Evolutionary conservation across 2,113 vertebrate species (phyloP).

Genomic region (Reinhardtius hippoglossoides): DNA sequence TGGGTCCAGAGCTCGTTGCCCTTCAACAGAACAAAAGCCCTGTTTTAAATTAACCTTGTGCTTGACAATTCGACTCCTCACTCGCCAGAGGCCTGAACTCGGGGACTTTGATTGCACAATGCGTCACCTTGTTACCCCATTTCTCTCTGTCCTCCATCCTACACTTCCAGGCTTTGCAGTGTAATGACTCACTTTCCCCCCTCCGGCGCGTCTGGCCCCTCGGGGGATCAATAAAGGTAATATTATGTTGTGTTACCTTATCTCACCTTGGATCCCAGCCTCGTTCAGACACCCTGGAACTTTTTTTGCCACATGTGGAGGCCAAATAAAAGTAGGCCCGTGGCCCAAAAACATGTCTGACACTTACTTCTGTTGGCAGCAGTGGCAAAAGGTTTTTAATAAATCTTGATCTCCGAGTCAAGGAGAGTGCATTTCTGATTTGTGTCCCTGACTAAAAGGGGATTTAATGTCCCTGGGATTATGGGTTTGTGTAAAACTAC

Average conservation of each 20-base stretch:
- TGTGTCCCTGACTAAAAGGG: constrained; percentile 40
- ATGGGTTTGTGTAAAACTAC: constrained; percentile 29
- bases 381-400: constrained; percentile 49
- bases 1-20: neutral
- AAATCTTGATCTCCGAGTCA: constrained; percentile 42
- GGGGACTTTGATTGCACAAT: constrained; percentile 32
- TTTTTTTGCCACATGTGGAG: constrained; percentile 49
- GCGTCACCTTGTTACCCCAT: constrained; percentile 43
- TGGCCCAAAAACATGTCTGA: constrained; percentile 35
- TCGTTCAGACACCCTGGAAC: constrained; percentile 61
- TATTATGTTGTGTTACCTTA: constrained; percentile 70
- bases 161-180: constrained; percentile 40
- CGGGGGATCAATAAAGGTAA: constrained; percentile 74
- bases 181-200: constrained; percentile 69
- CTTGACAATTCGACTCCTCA: neutral
- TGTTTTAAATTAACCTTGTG: constrained; percentile 12
- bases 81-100: constrained; percentile 18
- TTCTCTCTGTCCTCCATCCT: constrained; percentile 40
- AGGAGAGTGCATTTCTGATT: constrained; percentile 41
- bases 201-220: constrained; percentile 54
- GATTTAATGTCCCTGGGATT: constrained; percentile 43
- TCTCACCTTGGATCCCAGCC: constrained; percentile 56
- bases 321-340: constrained; percentile 32
- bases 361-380: constrained; percentile 33
- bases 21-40: neutral